A percentile compares a stretch with the other conserved stretches of the same genome.
Evolutionary conservation across 2,888 invertebrate genomes (phyloP).

Genomic region (Euzophera pinguis): DNA sequence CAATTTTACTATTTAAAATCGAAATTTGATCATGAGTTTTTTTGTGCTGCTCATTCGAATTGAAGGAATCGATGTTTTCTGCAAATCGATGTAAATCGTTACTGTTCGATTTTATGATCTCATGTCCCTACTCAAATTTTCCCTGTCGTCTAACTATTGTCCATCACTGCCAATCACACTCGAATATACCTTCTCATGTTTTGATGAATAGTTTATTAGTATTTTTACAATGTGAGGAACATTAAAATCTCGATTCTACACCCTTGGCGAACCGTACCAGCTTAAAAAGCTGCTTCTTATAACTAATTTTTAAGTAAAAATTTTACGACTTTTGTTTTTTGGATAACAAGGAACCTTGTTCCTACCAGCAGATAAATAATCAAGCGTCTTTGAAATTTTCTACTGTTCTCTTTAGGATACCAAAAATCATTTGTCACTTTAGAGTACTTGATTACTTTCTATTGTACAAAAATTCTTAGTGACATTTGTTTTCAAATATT

Average conservation of each 20-base stretch:
- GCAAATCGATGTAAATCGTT: neutral
- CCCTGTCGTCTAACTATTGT: slow-evolving; percentile 12
- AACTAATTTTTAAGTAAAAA: no score
- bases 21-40: slow-evolving; percentile 6
- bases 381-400: no score
- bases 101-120: slow-evolving; percentile 14
- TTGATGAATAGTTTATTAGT: neutral
- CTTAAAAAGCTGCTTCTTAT: neutral
- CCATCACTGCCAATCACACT: slow-evolving; percentile 22
- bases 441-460: no score
- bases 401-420: no score
- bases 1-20: slow-evolving; percentile 39
- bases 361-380: no score
- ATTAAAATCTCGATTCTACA: slow-evolving; percentile 17
- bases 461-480: no score
- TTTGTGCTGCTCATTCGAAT: slow-evolving; percentile 34
- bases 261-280: neutral
- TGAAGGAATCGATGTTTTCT: slow-evolving; percentile 4
- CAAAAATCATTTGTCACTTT: no score
- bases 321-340: no score
- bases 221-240: slow-evolving; percentile 3
- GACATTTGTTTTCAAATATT: no score
- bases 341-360: no score
- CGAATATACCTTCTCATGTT: slow-evolving; percentile 3
- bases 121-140: slow-evolving; percentile 1